Evolutionary conservation across 2,888 invertebrate species (phyloP).

Genomic region (Andrena minutula): DNA sequence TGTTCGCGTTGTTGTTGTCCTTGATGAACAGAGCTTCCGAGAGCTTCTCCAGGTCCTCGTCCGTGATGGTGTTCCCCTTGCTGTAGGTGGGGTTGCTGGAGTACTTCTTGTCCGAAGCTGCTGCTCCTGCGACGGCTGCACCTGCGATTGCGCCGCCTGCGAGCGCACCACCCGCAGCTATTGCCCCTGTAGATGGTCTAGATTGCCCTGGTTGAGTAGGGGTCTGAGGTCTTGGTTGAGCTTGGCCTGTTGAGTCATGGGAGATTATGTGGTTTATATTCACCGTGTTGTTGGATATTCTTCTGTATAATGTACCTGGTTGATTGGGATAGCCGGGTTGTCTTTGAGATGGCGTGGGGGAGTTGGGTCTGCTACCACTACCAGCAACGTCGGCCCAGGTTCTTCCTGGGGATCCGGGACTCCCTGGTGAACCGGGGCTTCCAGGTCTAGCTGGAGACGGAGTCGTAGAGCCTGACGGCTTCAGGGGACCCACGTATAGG

Average conservation of each 20-base stretch:
- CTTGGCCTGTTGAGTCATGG: slow-evolving; percentile 23
- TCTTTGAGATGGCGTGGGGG: slow-evolving; percentile 67
- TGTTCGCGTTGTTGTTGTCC: slow-evolving; percentile 91
- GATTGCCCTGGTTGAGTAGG: slow-evolving; percentile 49
- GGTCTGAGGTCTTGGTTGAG: slow-evolving; percentile 38
- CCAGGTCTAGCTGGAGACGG: slow-evolving; percentile 40
- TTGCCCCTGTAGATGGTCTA: slow-evolving; percentile 28
- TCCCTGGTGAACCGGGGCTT: slow-evolving; percentile 42
- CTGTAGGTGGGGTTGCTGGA: slow-evolving; percentile 82
- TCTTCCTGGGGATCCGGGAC: slow-evolving; percentile 57
- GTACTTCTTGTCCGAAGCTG: slow-evolving; percentile 58
- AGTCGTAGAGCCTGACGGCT: slow-evolving; percentile 53
- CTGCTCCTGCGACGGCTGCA: slow-evolving; percentile 61
- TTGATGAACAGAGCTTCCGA: slow-evolving; percentile 90
- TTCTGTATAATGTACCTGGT: slow-evolving; percentile 27
- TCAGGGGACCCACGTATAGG: slow-evolving; percentile 60
- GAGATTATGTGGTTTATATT: neutral
- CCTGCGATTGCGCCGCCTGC: slow-evolving; percentile 65
- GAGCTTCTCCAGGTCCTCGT: slow-evolving; percentile 89
- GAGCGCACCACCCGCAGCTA: slow-evolving; percentile 57
- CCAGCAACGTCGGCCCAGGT: slow-evolving; percentile 78
- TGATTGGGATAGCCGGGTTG: slow-evolving; percentile 49
- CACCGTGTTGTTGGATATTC: neutral
- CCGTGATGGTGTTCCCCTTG: slow-evolving; percentile 86
- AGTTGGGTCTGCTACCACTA: slow-evolving; percentile 69